These are phyloP conservation scores for Anser cygnoides DNA, from an alignment of 2,113 vertebrate genomes.

Conservation along the genomic window DNA sequence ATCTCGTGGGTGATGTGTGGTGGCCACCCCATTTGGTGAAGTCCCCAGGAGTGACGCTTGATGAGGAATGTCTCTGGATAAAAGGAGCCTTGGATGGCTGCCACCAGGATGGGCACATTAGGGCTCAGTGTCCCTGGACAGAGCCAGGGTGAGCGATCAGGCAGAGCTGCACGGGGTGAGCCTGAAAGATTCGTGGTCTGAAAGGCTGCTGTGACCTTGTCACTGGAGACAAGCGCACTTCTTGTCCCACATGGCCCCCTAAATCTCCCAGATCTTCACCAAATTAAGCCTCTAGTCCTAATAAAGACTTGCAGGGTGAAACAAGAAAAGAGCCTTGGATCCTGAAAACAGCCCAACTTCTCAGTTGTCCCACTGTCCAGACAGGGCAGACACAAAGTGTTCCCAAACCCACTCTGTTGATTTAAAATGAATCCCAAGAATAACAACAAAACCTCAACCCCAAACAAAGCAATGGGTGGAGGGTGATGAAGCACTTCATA, in stretches of 20 bases:
- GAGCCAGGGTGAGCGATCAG: background rate
- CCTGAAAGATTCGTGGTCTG: background rate
- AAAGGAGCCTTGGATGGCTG: background rate
- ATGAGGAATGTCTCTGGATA: background rate
- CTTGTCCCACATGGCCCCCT: background rate
- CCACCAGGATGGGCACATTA: no score
- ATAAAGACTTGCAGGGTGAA: background rate
- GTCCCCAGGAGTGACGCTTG: no score
- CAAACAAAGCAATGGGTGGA: background rate
- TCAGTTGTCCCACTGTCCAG: background rate
- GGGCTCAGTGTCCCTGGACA: background rate
- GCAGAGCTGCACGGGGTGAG: no score
- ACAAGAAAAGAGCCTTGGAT: background rate
- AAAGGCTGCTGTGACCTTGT: background rate
- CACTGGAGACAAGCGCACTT: background rate
- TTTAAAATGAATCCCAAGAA: slow-evolving; percentile 33
- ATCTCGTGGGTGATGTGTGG: background rate
- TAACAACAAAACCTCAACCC: background rate
- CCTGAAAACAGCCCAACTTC: background rate
- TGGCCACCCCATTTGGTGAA: background rate
- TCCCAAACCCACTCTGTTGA: background rate
- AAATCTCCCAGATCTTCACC: background rate
- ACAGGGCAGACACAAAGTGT: background rate
- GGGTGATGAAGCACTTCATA: slow-evolving; percentile 6
- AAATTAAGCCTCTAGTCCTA: background rate